These are phyloP conservation scores for Drosophila albomicans DNA, from an alignment of 1,140 invertebrate species.

Conservation along the genomic window DNA sequence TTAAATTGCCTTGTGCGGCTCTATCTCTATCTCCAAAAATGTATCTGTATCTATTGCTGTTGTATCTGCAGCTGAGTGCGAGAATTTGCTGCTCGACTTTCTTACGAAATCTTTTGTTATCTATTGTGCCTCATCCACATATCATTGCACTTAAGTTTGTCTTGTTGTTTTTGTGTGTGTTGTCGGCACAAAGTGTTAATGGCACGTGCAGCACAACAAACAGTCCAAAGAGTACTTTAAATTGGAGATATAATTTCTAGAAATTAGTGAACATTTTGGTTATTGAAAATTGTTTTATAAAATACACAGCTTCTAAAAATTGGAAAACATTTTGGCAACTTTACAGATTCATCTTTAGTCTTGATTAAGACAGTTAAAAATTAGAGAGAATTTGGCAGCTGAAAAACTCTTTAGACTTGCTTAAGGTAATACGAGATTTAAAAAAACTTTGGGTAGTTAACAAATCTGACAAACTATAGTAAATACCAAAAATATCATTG, in stretches of 20 bases:
- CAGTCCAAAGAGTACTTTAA: background rate
- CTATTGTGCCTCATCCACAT: conserved; percentile 46
- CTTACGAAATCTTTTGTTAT: conserved; percentile 71
- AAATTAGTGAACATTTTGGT: too few relatives aligned
- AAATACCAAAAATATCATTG: too few relatives aligned
- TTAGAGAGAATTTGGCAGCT: too few relatives aligned
- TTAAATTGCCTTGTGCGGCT: conserved; percentile 63
- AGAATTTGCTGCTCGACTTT: conserved; percentile 50
- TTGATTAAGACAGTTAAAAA: too few relatives aligned
- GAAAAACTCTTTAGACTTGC: too few relatives aligned
- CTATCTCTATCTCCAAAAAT: conserved; percentile 13
- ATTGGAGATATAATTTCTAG: background rate
- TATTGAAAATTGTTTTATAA: too few relatives aligned
- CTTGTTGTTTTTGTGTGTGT: conserved; percentile 36
- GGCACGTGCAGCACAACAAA: conserved; percentile 70
- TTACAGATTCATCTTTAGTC: too few relatives aligned
- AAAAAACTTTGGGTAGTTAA: too few relatives aligned
- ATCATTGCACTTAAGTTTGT: conserved; percentile 6
- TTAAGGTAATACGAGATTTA: too few relatives aligned
- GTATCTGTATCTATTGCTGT: conserved; percentile 19
- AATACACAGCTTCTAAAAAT: too few relatives aligned
- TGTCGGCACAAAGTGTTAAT: conserved; percentile 74
- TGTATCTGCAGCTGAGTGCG: conserved; percentile 45
- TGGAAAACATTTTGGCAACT: too few relatives aligned
- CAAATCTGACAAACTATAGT: too few relatives aligned